phyloP scores from a whole-genome alignment of 2,888 invertebrate genomes.

The Sphinx pinastri region DNA sequence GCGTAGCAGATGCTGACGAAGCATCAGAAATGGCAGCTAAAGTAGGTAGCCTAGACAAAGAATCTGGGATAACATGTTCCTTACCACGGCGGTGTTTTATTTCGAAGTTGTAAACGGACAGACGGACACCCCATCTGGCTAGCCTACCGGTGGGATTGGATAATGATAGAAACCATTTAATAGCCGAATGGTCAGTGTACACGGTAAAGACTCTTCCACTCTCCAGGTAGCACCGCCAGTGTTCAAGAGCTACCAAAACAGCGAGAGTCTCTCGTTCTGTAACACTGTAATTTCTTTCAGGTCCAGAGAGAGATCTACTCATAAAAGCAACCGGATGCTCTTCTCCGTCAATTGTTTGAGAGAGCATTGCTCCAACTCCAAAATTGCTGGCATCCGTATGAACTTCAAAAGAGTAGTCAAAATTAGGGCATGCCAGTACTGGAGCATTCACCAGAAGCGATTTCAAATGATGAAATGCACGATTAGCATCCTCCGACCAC shows the following conservation, averaged over 20 bases:
- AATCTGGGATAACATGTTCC: conserved; percentile 42
- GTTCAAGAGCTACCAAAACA: conserved; percentile 41
- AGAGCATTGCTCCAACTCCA: not conserved
- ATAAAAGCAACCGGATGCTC: not conserved
- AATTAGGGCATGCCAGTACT: not conserved
- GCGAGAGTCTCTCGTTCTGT: conserved; percentile 46
- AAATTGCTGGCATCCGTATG: conserved; percentile 1
- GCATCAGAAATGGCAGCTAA: not conserved
- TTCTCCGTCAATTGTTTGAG: not conserved
- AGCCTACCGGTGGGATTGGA: conserved; percentile 42
- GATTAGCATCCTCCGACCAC: conserved; percentile 36
- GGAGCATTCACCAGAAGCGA: not conserved
- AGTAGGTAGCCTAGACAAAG: not conserved
- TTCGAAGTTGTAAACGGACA: conserved; percentile 39
- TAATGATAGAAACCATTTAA: conserved; percentile 40
- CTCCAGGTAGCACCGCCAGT: conserved; percentile 44
- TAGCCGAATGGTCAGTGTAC: conserved; percentile 40
- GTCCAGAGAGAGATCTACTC: conserved; percentile 27
- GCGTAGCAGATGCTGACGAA: not conserved
- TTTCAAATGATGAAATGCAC: not conserved
- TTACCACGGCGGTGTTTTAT: conserved; percentile 39
- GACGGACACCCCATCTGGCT: conserved; percentile 41
- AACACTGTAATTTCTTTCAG: conserved; percentile 38
- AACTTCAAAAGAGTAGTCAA: not conserved
- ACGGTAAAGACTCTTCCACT: conserved; percentile 39